Percentiles rank a stretch among this genome's conserved stretches.
phyloP scores from a whole-genome alignment of 2,113 vertebrate species.

The Cathartes aura region DNA sequence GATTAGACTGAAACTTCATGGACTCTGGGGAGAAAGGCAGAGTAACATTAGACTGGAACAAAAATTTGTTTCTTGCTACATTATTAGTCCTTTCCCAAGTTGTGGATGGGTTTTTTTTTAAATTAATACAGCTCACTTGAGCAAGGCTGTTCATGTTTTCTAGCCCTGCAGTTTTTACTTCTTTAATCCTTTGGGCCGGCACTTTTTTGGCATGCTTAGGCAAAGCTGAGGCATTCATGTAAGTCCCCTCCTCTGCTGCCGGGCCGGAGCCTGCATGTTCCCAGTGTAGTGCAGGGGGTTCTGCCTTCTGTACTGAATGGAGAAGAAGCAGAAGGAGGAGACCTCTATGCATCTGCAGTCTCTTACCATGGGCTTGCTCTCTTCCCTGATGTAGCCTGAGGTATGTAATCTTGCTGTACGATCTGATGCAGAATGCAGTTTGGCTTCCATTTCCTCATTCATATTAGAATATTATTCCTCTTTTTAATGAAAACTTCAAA shows the following conservation, averaged over 20 bases:
- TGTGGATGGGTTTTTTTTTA: neutral
- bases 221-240: neutral
- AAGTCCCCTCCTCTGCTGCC: neutral
- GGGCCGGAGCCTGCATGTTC: neutral
- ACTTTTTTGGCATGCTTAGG: neutral
- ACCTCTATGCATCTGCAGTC: neutral
- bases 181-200: neutral
- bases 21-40: neutral
- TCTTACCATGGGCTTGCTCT: neutral
- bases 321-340: neutral
- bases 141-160: neutral
- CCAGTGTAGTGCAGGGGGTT: rapidly evolving
- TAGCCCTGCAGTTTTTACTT: neutral
- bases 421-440: neutral
- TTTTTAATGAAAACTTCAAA: neutral
- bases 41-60: neutral
- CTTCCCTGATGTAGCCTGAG: neutral
- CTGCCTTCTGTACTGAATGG: neutral
- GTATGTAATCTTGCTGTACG: neutral
- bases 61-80: neutral
- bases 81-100: neutral
- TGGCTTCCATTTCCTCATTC: neutral
- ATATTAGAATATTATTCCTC: neutral
- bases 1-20: neutral
- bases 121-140: neutral